phyloP scores from a whole-genome alignment of 2,113 vertebrate genomes.

The Brienomyrus brachyistius region DNA sequence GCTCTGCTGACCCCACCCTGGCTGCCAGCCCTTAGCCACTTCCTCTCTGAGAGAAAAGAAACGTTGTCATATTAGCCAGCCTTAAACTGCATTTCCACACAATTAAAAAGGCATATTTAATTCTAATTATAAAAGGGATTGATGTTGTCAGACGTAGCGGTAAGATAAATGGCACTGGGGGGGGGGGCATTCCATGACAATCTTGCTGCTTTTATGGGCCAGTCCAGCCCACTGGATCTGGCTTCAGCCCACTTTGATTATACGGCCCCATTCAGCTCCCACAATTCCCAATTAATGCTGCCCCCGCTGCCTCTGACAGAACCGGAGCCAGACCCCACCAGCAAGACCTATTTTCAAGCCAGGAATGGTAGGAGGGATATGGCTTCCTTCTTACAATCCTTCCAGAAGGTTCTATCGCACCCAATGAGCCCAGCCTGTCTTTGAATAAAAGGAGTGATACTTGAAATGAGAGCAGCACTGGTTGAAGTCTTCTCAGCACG shows the following conservation, averaged over 20 bases:
- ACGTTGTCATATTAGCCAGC: neutral
- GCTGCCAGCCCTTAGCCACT: neutral
- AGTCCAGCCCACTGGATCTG: neutral
- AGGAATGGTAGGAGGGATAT: neutral
- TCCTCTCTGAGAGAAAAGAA: neutral
- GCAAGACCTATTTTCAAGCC: neutral
- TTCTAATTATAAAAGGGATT: neutral
- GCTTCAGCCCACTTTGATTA: constrained; percentile 9
- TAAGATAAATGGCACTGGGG: neutral
- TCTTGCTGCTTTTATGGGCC: neutral
- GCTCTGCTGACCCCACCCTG: constrained; percentile 25
- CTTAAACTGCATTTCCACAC: neutral
- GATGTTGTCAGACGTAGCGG: neutral
- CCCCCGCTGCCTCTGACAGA: neutral
- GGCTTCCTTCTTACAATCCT: neutral
- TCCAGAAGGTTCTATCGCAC: neutral
- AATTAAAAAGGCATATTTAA: neutral
- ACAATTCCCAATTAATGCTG: neutral
- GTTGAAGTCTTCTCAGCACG: neutral
- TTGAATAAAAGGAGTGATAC: neutral
- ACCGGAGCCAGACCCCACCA: neutral
- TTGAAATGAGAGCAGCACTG: neutral
- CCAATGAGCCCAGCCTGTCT: neutral
- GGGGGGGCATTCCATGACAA: neutral
- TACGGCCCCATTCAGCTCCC: neutral